Evolutionary conservation across 2,888 invertebrate genomes (phyloP), one percentile per base, ranked within the genome.

Genomic region (Meloe dianella): DNA sequence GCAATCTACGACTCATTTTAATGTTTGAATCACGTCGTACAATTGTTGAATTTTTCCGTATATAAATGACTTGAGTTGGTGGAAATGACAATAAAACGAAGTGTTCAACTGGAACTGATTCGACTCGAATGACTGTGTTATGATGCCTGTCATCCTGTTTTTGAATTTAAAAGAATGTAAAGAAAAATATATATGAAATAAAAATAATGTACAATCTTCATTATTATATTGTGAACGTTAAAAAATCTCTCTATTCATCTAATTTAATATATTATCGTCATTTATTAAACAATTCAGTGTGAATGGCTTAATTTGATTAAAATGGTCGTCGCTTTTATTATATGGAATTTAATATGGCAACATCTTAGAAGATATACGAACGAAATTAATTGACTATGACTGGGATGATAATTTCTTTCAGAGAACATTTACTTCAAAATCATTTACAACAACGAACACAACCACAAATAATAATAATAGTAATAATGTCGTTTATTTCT

Each of bases 371-470:
- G 24, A n/a, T n/a, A 57, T 57, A 20, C 9, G 6, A 57, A 57
- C 7, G 17, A 57, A 57, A 57, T 57, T 57, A 57, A 57, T 57
- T 57, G 29, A 10, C 57, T n/a, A 57, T 57, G 27, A 57, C 57
- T 57, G 22, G 14, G 20, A 27, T 56, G 20, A 29, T 4, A 35
- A 35, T 35, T 22, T 12, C 17, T 10, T 8, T 22, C n/a, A 29
- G 6, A 24, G 9, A 8, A 5, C 20, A 24, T 29, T 29, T n/a
- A 9, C 32, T 57, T 57, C 17, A 9, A 17, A 29, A n/a, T n/a
- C 29, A 27, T 35, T 35, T 12, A 35, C 14, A 35, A 29, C 41
- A n/a, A 17, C 41, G 7, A 41, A 17, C 6, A 41, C 27, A 14
- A 57, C 57, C 27, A 9, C 17, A 27, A 27, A 27, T 27, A 27